These are phyloP conservation scores for Aurelia coerulea DNA, from an alignment of 30 jellyfish, hydroid and myxozoan genomes.

Conservation along the genomic window DNA sequence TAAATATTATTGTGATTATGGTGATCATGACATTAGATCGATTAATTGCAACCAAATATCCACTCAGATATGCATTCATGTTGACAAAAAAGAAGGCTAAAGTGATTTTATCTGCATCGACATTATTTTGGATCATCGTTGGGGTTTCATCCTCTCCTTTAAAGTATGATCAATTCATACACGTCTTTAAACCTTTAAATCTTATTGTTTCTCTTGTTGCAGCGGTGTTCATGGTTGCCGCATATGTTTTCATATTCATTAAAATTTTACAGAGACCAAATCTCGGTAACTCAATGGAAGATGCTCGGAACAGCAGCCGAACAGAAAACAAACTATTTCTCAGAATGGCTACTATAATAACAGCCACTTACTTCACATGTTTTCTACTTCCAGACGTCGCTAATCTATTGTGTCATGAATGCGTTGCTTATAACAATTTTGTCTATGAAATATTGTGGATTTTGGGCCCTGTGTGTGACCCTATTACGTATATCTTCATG, in stretches of 20 bases:
- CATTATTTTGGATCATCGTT: not conserved
- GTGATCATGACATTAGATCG: not conserved
- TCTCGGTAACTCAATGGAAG: not conserved
- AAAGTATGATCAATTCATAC: not conserved
- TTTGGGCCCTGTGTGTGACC: not conserved
- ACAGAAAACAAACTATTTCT: not conserved
- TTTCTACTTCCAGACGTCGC: not conserved
- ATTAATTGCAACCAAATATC: not conserved
- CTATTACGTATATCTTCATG: slow-evolving; percentile 4
- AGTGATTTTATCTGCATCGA: not conserved
- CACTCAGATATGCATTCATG: not conserved
- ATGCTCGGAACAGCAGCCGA: not conserved
- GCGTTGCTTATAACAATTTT: not conserved
- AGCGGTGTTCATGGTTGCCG: not conserved
- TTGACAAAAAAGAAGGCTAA: not conserved
- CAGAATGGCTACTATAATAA: not conserved
- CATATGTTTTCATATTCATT: not conserved
- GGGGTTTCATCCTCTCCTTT: not conserved
- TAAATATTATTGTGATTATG: not conserved
- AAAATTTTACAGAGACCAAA: not conserved
- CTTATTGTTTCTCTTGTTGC: not conserved
- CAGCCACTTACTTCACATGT: not conserved
- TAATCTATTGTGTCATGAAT: not conserved
- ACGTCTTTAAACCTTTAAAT: not conserved
- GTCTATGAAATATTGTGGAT: not conserved